These are phyloP conservation scores for Choloepus hoffmanni DNA, from an alignment of 2,113 vertebrate genomes.

Conservation along the genomic window DNA sequence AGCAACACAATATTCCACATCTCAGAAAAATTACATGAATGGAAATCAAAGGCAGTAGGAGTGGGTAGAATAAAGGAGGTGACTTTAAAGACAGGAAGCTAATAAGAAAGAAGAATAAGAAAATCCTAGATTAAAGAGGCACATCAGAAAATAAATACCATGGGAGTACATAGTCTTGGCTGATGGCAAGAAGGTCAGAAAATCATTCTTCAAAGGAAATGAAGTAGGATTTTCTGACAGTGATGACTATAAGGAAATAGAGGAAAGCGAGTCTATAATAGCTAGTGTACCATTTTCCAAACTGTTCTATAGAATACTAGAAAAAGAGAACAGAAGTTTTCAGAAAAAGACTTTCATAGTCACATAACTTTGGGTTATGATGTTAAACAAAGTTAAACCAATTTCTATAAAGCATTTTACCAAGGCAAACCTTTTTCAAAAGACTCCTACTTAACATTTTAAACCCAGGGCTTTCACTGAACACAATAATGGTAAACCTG, in stretches of 20 bases:
- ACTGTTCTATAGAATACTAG: neutral
- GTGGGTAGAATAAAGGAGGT: neutral
- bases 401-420: neutral
- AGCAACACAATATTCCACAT: neutral
- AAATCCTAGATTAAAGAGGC: neutral
- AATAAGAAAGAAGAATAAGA: slow-evolving; percentile 46
- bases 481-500: neutral
- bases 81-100: neutral
- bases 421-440: neutral
- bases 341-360: neutral
- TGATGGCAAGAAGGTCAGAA: neutral
- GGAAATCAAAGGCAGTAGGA: neutral
- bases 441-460: neutral
- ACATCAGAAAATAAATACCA: neutral
- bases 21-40: neutral
- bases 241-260: neutral
- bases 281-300: neutral
- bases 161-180: neutral
- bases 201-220: neutral
- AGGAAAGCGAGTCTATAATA: neutral
- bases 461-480: neutral
- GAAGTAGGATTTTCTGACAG: neutral
- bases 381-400: neutral
- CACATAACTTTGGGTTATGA: neutral
- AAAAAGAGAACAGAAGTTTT: neutral